These are phyloP conservation scores for silkworm (Bombyx mori) DNA, from an alignment of 1,140 invertebrate species.

Conservation along the genomic window DNA sequence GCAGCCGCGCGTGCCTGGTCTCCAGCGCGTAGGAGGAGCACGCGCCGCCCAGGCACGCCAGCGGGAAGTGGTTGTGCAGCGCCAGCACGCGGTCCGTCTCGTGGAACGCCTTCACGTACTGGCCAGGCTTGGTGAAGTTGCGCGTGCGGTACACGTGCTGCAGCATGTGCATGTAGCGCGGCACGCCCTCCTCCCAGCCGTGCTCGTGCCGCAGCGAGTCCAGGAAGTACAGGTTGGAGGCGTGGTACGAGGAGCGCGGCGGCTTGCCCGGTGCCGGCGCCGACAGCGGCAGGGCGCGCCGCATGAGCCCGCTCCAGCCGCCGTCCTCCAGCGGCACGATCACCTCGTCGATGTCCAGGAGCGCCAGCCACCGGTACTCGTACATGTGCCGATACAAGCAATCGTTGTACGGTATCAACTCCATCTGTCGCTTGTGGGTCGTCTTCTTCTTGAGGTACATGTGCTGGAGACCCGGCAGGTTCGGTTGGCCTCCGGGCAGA, in stretches of 20 bases:
- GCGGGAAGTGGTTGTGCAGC: slow-evolving; percentile 93
- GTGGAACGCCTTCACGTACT: slow-evolving; percentile 96
- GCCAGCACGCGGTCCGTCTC: slow-evolving; percentile 91
- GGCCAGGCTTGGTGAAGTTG: slow-evolving; percentile 94
- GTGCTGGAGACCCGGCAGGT: slow-evolving; percentile 89
- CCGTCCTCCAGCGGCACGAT: slow-evolving; percentile 89
- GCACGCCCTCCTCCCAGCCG: slow-evolving; percentile 86
- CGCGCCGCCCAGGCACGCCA: slow-evolving; percentile 87
- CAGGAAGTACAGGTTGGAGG: slow-evolving; percentile 94
- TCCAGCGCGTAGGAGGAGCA: slow-evolving; percentile 91
- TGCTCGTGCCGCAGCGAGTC: slow-evolving; percentile 89
- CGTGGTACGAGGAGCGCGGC: slow-evolving; percentile 85
- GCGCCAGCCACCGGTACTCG: slow-evolving; percentile 89
- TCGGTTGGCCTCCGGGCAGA: slow-evolving; percentile 91
- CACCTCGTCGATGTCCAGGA: slow-evolving; percentile 95
- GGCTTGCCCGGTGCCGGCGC: slow-evolving; percentile 83
- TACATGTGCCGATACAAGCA: slow-evolving; percentile 95
- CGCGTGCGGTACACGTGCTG: slow-evolving; percentile 92
- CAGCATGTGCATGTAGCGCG: slow-evolving; percentile 93
- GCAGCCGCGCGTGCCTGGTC: slow-evolving; percentile 87
- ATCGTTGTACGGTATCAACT: slow-evolving; percentile 97
- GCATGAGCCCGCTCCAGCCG: slow-evolving; percentile 88
- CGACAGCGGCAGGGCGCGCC: slow-evolving; percentile 79
- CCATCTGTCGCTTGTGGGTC: slow-evolving; percentile 94
- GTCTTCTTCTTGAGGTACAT: slow-evolving; percentile 91